These are phyloP conservation scores for Samia ricini DNA, from an alignment of 1,140 invertebrate species.

Conservation along the genomic window DNA sequence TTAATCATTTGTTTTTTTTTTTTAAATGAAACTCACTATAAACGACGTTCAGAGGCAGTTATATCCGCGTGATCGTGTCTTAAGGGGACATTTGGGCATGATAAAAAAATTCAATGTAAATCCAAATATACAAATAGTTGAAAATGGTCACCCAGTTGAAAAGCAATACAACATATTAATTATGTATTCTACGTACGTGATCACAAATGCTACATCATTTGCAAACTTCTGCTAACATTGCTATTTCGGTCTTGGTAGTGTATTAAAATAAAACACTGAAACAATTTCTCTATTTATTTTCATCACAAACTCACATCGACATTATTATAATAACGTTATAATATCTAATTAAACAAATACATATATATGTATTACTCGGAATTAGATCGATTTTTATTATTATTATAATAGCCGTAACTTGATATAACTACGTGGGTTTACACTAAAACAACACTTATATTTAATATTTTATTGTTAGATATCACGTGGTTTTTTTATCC, in stretches of 20 bases:
- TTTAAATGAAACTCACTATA: no score
- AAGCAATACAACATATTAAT: background rate
- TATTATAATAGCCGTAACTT: constrained; percentile 45
- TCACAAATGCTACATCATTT: background rate
- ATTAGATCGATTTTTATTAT: constrained; percentile 28
- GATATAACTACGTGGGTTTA: constrained; percentile 49
- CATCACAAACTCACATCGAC: constrained; percentile 59
- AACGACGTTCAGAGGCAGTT: no score
- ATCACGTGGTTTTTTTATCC: constrained; percentile 62
- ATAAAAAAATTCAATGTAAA: background rate
- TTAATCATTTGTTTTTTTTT: no score
- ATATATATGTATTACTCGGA: constrained; percentile 26
- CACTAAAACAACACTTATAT: constrained; percentile 44
- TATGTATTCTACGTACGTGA: background rate
- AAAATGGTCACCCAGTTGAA: background rate
- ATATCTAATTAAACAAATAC: constrained; percentile 40
- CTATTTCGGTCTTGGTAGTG: background rate
- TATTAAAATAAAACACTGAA: constrained; percentile 30
- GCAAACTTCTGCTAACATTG: background rate
- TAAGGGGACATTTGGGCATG: background rate
- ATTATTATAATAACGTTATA: constrained; percentile 45
- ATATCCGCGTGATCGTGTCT: no score
- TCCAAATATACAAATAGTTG: background rate
- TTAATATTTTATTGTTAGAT: constrained; percentile 50
- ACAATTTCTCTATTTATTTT: constrained; percentile 61